Percentiles rank a stretch among this genome's conserved stretches.
phyloP scores from a whole-genome alignment of 2,888 invertebrate species.

The Metalampra italica region DNA sequence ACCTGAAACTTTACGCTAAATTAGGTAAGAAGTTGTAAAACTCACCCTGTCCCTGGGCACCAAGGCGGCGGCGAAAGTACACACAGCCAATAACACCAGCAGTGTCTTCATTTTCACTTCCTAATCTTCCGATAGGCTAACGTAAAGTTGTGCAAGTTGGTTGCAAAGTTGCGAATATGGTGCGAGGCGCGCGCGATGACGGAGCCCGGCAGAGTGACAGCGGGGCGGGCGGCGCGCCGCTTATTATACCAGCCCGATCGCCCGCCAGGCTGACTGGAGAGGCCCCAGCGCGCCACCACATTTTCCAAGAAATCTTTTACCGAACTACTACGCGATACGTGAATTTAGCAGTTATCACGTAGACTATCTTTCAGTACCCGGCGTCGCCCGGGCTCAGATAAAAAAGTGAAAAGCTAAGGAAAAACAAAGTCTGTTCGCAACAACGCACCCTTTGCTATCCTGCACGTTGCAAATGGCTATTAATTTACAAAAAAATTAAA shows the following conservation, averaged over 20 bases:
- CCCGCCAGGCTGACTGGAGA: conserved; percentile 17
- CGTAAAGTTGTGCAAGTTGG: conserved; percentile 5
- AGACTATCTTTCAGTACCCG: too few species aligned
- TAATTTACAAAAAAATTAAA: too few species aligned
- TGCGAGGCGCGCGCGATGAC: conserved; percentile 27
- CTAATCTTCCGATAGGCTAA: conserved; percentile 6
- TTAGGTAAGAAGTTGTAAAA: conserved; percentile 8
- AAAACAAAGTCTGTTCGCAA: too few species aligned
- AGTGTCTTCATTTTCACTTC: conserved; percentile 40
- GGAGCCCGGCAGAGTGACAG: conserved; percentile 45
- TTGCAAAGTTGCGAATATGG: conserved; percentile 4
- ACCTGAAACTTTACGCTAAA: too few species aligned
- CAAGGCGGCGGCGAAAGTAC: conserved; percentile 43
- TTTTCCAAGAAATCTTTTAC: neutral
- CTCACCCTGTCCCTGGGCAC: conserved; percentile 53
- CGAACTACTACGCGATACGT: conserved; percentile 18
- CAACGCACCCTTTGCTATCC: too few species aligned
- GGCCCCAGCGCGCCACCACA: conserved; percentile 16
- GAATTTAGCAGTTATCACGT: neutral
- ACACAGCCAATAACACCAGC: conserved; percentile 37
- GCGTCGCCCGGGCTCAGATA: too few species aligned
- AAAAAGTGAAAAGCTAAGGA: too few species aligned
- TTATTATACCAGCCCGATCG: conserved; percentile 29
- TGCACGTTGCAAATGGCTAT: too few species aligned
- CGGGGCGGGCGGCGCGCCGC: conserved; percentile 25